Evolutionary conservation across 2,113 vertebrate species (phyloP).

Genomic region (Hemiprocne comata): DNA sequence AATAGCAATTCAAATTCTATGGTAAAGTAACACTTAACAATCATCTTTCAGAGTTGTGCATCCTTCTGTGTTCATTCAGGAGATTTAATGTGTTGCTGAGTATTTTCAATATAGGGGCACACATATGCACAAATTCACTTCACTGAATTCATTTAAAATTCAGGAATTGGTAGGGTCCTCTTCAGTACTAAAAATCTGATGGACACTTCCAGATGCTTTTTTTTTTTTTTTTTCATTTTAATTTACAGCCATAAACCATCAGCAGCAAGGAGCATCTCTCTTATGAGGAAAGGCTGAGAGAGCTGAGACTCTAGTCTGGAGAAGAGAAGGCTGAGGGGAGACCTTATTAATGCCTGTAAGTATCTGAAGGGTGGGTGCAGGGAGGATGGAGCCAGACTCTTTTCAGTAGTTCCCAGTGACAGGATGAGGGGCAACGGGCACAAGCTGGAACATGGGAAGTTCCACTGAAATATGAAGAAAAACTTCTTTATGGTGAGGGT

Average conservation of each 20-base stretch:
- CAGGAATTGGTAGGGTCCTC: neutral
- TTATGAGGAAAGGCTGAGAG: no score
- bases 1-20: neutral
- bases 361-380: no score
- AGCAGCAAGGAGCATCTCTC: neutral
- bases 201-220: neutral
- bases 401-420: no score
- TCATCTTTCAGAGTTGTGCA: neutral
- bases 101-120: neutral
- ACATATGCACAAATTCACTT: neutral
- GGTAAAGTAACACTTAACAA: neutral
- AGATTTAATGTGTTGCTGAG: neutral
- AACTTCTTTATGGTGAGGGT: no score
- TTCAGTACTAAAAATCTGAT: neutral
- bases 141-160: conserved; percentile 54
- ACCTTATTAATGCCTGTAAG: no score
- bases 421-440: no score
- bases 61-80: neutral
- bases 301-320: no score
- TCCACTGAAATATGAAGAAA: no score
- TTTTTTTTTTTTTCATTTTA: neutral
- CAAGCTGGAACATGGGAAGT: no score
- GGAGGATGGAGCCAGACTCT: no score
- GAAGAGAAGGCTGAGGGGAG: no score
- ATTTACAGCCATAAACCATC: conserved; percentile 35